phyloP scores from a whole-genome alignment of 2,797 vertebrate genomes.

The Phylloscopus collybita region DNA sequence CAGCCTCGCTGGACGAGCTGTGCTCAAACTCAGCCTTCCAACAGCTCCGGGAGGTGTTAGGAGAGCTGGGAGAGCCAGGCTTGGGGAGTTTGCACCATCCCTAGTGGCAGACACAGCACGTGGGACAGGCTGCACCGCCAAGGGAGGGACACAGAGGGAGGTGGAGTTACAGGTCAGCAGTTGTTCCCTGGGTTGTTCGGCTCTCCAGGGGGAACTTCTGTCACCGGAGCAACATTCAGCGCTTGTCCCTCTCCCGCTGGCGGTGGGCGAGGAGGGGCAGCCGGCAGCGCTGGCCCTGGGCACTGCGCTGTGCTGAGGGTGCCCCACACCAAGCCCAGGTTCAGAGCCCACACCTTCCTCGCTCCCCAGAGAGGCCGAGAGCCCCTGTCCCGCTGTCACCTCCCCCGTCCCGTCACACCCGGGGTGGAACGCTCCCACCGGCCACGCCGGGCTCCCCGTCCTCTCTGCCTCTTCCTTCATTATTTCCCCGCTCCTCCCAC shows the following conservation, averaged over 20 bases:
- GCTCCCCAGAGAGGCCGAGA: accelerated
- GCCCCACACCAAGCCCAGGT: not conserved
- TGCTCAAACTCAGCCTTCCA: not conserved
- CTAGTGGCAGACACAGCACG: accelerated
- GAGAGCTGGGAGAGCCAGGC: accelerated
- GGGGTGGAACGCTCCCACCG: not conserved
- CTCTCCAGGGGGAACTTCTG: not conserved
- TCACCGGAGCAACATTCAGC: accelerated
- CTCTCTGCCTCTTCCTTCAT: constrained; percentile 38
- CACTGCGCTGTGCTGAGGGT: not conserved
- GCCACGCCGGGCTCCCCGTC: not conserved
- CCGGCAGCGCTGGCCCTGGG: accelerated
- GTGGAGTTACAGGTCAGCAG: not conserved
- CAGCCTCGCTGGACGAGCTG: not conserved
- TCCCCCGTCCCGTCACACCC: not conserved
- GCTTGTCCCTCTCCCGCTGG: not conserved
- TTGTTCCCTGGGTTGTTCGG: not conserved
- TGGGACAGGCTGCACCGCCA: not conserved
- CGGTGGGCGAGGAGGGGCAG: not conserved
- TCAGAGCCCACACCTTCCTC: not conserved
- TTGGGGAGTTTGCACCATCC: accelerated
- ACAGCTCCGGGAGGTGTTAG: not conserved
- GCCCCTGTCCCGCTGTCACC: not conserved
- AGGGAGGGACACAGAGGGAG: not conserved
- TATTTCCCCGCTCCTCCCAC: constrained; percentile 57